phyloP scores from a whole-genome alignment of 1,140 invertebrate genomes.

The Zaprionus ornatus region DNA sequence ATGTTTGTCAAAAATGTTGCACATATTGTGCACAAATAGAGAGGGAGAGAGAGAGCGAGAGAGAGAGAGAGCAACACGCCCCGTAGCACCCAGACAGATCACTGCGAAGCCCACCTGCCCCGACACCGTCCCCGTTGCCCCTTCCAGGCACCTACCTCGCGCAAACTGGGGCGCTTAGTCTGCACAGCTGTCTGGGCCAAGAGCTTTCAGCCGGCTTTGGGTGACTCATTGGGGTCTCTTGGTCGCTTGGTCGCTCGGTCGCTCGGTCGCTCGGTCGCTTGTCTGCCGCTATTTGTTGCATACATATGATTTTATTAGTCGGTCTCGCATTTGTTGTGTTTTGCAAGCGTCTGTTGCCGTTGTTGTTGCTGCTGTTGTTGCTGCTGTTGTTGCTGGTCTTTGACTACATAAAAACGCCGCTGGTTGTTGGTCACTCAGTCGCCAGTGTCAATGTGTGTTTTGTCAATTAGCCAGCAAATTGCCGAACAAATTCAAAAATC shows the following conservation, averaged over 20 bases:
- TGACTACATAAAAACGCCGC: constrained; percentile 62
- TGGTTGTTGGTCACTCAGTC: constrained; percentile 63
- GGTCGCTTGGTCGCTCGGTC: constrained; percentile 19
- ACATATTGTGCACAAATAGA: constrained; percentile 21
- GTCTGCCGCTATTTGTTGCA: constrained; percentile 76
- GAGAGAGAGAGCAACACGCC: constrained; percentile 52
- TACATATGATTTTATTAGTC: constrained; percentile 81
- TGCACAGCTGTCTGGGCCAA: constrained; percentile 76
- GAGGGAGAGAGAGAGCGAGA: not conserved
- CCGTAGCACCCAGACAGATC: constrained; percentile 70
- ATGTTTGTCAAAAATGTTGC: constrained; percentile 58
- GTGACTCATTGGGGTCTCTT: constrained; percentile 76
- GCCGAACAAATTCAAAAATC: constrained; percentile 79
- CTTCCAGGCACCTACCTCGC: constrained; percentile 8
- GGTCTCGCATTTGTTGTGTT: constrained; percentile 16
- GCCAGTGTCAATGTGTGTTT: constrained; percentile 61
- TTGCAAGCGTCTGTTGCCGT: constrained; percentile 22
- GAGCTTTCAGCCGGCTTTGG: constrained; percentile 28
- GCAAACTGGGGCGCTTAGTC: constrained; percentile 56
- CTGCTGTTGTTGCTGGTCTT: constrained; percentile 14
- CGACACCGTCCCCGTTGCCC: not conserved
- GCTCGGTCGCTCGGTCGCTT: constrained; percentile 43
- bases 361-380: constrained; percentile 23
- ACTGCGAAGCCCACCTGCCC: constrained; percentile 4
- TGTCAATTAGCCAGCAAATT: constrained; percentile 82